phyloP scores from a whole-genome alignment of 2,888 invertebrate species.

The Laothoe populi region DNA sequence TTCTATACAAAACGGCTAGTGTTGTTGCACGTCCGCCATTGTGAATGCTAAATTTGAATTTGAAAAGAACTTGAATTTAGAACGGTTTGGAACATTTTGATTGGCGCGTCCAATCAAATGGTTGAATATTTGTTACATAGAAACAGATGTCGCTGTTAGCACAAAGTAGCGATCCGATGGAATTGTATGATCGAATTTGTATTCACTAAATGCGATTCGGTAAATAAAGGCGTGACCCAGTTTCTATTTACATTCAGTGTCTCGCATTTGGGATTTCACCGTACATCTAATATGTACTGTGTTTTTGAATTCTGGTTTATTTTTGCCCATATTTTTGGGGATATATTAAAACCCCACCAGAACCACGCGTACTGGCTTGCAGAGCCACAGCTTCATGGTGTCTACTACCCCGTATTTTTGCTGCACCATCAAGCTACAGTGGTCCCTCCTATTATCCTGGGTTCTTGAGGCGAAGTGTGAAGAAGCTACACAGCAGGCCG shows the following conservation, averaged over 20 bases:
- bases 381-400: too few relatives aligned
- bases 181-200: constrained; percentile 21
- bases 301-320: neutral
- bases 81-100: constrained; percentile 43
- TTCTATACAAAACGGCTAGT: constrained; percentile 61
- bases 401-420: too few relatives aligned
- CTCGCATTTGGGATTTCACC: constrained; percentile 5
- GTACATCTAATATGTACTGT: neutral
- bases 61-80: constrained; percentile 58
- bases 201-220: constrained; percentile 15
- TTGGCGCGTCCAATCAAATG: constrained; percentile 36
- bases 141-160: constrained; percentile 21
- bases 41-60: constrained; percentile 59
- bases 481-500: too few relatives aligned
- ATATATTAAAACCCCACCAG: too few relatives aligned
- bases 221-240: constrained; percentile 16
- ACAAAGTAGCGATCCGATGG: constrained; percentile 21
- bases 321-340: too few relatives aligned
- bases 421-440: too few relatives aligned
- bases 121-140: constrained; percentile 15
- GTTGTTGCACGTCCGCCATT: constrained; percentile 48
- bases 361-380: too few relatives aligned
- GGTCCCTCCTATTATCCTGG: too few relatives aligned
- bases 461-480: too few relatives aligned
- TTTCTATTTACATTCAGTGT: constrained; percentile 12